Evolutionary conservation across 2,888 invertebrate species (phyloP), one percentile per base, ranked within the genome.

Genomic region (Lithophane leautieri): DNA sequence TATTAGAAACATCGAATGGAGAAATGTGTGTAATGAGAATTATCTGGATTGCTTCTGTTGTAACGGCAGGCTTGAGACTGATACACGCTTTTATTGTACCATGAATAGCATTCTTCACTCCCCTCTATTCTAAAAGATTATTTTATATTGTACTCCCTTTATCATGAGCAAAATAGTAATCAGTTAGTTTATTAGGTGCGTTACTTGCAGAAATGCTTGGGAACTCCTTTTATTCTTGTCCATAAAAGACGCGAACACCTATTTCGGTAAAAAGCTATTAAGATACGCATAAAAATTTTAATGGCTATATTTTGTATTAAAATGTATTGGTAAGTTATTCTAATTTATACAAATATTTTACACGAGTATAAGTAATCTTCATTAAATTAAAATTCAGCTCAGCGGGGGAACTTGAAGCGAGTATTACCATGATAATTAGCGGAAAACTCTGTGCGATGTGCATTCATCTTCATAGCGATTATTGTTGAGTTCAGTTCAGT

Each of bases 11-110:
- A 92, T 91, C 94, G 93, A 95, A 95, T 93, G 94, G 95, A 93
- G 93, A 94, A 94, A 94, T 95, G 95, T 96, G 94, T 96, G 95
- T 96, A 96, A 96, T 96, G 94, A 96, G 95, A 96, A 96, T 96
- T 96, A 96, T 95, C 95, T 94, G 92, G 92, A 93, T 94, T 94
- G 96, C 96, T 96, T 94, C 96, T 94, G 96, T 95, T 94, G 93
- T 94, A 94, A 92, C 94, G 91, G 93, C 92, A 94, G 94, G 93
- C 93, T 91, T 91, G 92, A 90, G 89, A 90, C 90, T 91, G 92
- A 93, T 92, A 92, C 92, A 89, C 90, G 91, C 92, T 92, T 94
- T 93, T 94, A 94, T 94, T 93, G 89, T 90, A 89, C 90, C 89
- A 91, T 95, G 94, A 95, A 95, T 94, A 94, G 94, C 93, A 92